Percentiles rank a stretch among this genome's conserved stretches.
phyloP scores from a whole-genome alignment of 2,888 invertebrate genomes.

The Eubasilissa splendida region DNA sequence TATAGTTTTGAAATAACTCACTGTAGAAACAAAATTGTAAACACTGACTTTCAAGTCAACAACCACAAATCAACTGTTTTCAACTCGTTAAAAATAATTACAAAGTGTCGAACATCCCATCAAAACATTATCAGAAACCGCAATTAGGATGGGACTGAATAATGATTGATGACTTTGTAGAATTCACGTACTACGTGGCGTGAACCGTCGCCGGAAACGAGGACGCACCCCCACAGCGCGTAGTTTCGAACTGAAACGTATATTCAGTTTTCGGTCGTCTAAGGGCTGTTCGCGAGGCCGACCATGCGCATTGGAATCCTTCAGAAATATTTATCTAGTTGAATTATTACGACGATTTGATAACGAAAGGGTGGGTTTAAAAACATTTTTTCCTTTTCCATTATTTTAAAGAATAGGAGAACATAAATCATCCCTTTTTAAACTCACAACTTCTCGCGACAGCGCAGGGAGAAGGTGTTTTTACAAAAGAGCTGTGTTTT shows the following conservation, averaged over 20 bases:
- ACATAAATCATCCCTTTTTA: conserved; percentile 28
- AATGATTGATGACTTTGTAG: neutral
- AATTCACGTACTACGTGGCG: no score
- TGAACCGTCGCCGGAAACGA: no score
- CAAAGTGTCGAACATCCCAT: no score
- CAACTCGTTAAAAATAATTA: no score
- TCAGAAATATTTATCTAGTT: conserved; percentile 20
- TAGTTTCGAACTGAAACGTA: no score
- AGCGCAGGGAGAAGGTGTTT: neutral
- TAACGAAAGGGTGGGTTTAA: conserved; percentile 24
- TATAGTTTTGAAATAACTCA: no score
- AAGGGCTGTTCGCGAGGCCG: neutral
- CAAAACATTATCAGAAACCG: neutral
- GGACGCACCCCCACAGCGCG: no score
- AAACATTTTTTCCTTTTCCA: conserved; percentile 21
- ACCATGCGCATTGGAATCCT: neutral
- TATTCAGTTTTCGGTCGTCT: no score
- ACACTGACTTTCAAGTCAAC: no score
- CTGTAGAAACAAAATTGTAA: no score
- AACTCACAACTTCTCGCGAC: neutral
- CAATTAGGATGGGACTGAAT: neutral
- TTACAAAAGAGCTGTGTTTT: conserved; percentile 1
- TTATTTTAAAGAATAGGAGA: conserved; percentile 24
- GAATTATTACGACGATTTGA: conserved; percentile 30
- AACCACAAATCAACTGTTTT: no score